Conservation (phyloP, 2,888 invertebrate genomes). For the Lacanobia oleracea region DNA sequence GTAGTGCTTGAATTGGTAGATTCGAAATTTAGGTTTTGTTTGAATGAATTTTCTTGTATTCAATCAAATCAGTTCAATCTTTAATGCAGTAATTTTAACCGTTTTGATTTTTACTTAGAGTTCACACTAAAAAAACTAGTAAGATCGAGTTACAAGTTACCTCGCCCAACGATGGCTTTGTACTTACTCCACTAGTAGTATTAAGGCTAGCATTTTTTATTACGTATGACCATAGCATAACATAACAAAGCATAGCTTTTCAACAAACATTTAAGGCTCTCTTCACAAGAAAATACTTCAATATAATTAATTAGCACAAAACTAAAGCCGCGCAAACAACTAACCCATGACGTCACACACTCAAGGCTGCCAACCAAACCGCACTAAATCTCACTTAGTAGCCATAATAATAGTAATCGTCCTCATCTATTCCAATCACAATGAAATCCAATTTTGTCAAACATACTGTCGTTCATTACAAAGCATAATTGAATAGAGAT, state of each 20-base stretch:
- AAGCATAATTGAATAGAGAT: constrained; percentile 79
- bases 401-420: constrained; percentile 50
- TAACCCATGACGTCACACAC: constrained; percentile 21
- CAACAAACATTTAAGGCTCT: too few relatives aligned
- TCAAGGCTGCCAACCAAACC: constrained; percentile 37
- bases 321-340: neutral
- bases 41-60: too few relatives aligned
- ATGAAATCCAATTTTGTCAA: constrained; percentile 68
- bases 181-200: too few relatives aligned
- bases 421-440: constrained; percentile 63
- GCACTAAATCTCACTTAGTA: constrained; percentile 59
- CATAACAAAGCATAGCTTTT: too few relatives aligned
- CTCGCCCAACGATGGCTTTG: neutral
- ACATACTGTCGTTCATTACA: constrained; percentile 67
- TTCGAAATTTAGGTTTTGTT: neutral
- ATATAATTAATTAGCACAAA: neutral
- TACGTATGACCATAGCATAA: too few relatives aligned
- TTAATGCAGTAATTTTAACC: neutral
- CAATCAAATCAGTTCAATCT: neutral
- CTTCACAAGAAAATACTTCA: neutral
- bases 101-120: too few relatives aligned
- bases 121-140: neutral
- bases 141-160: neutral
- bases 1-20: neutral
- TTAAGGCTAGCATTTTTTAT: too few relatives aligned